Evolutionary conservation across 2,113 vertebrate genomes (phyloP).

Genomic region (Thinocorus orbignyianus): DNA sequence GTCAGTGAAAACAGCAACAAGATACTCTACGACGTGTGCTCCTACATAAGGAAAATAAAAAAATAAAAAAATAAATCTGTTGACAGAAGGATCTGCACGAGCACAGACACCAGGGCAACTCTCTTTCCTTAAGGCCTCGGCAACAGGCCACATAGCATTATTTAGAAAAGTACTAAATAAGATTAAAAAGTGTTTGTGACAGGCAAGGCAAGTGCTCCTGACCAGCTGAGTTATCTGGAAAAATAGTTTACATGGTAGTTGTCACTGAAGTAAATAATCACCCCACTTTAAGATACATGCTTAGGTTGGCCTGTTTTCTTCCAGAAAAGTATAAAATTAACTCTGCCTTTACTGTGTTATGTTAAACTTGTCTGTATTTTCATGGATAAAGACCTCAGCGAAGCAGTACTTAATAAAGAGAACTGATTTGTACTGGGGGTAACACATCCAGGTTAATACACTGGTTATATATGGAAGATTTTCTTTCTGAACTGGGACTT

Average conservation of each 20-base stretch:
- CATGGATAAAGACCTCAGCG: background rate
- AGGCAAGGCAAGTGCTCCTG: background rate
- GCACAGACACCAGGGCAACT: background rate
- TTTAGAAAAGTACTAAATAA: background rate
- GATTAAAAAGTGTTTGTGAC: background rate
- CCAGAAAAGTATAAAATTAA: background rate
- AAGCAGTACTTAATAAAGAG: background rate
- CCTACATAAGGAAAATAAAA: constrained; percentile 44
- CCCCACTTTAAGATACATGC: background rate
- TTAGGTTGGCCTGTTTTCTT: background rate
- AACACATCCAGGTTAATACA: background rate
- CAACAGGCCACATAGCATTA: background rate
- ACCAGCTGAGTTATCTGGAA: background rate
- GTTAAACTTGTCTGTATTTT: background rate
- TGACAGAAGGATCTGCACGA: background rate
- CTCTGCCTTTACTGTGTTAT: background rate
- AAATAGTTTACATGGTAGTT: background rate
- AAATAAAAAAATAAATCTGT: background rate
- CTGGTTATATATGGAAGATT: background rate
- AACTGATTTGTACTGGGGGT: background rate
- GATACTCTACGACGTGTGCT: constrained; percentile 72
- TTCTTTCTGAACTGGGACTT: background rate
- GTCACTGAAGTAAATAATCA: background rate
- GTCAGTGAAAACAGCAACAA: constrained; percentile 83
- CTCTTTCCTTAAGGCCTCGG: background rate